Evolutionary conservation across 2,113 vertebrate genomes (phyloP).

Genomic region (Amia ocellicauda): DNA sequence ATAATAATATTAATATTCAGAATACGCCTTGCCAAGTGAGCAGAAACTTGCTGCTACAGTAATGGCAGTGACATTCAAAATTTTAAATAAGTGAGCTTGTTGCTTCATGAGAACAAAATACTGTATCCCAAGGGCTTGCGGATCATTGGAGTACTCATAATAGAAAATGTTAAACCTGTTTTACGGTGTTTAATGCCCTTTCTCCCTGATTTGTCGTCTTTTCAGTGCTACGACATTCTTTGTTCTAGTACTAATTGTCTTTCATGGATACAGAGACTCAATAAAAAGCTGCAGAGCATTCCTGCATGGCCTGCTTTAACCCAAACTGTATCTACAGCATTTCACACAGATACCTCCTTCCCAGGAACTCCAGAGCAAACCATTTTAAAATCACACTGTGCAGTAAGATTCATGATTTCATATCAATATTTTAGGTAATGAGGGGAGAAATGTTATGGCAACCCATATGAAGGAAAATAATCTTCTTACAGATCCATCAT

Average conservation of each 20-base stretch:
- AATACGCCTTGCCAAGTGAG: no score
- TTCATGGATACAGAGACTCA: conserved; percentile 45
- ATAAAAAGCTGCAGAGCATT: conserved; percentile 38
- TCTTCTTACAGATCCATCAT: no score
- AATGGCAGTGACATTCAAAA: conserved; percentile 8
- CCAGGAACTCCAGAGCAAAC: no score
- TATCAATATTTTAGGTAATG: no score
- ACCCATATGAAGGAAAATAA: no score
- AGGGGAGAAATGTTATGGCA: no score
- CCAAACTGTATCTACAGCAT: conserved; percentile 44
- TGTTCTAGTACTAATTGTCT: conserved; percentile 59
- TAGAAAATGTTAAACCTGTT: conserved; percentile 60
- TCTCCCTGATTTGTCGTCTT: conserved; percentile 16
- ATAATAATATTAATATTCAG: no score
- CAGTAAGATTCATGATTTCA: no score
- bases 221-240: conserved; percentile 44
- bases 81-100: conserved; percentile 29
- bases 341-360: conserved; percentile 53
- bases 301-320: conserved; percentile 28
- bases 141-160: conserved; percentile 51
- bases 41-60: background rate
- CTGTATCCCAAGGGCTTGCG: conserved; percentile 34
- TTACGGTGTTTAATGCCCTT: conserved; percentile 47
- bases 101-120: conserved; percentile 37
- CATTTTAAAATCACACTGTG: no score